These are phyloP conservation scores for Hemicentrotus pulcherrimus DNA, from an alignment of 35 echinoderm and acorn worm species.

Conservation along the genomic window DNA sequence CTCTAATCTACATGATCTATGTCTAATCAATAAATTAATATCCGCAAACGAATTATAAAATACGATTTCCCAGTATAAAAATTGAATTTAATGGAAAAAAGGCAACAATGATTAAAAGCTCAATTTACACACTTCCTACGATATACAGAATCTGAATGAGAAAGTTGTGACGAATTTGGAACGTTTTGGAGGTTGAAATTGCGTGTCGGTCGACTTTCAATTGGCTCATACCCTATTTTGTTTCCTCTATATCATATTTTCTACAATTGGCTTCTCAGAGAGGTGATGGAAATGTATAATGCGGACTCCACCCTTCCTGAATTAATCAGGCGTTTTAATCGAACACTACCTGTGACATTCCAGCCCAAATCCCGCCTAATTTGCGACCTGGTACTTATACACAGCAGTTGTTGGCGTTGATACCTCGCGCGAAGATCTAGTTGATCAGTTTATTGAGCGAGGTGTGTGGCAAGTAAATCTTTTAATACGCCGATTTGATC, in stretches of 20 bases:
- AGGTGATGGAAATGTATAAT: not conserved
- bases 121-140: not conserved
- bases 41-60: too few species aligned
- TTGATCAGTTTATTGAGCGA: not conserved
- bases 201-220: not conserved
- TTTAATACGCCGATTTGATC: not conserved
- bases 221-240: not conserved
- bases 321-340: not conserved
- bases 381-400: not conserved
- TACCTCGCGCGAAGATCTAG: not conserved
- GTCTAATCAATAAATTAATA: too few species aligned
- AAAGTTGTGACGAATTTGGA: not conserved
- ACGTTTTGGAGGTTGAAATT: not conserved
- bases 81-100: too few species aligned
- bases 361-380: conserved; percentile 8
- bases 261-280: not conserved
- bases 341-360: conserved; percentile 16
- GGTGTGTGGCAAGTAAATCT: not conserved
- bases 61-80: too few species aligned
- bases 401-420: not conserved
- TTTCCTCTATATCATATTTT: not conserved
- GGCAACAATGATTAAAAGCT: not conserved
- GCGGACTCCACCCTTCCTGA: not conserved
- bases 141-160: not conserved
- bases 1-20: too few species aligned